Conservation (phyloP, 2,888 invertebrate species). For the Theretra japonica region DNA sequence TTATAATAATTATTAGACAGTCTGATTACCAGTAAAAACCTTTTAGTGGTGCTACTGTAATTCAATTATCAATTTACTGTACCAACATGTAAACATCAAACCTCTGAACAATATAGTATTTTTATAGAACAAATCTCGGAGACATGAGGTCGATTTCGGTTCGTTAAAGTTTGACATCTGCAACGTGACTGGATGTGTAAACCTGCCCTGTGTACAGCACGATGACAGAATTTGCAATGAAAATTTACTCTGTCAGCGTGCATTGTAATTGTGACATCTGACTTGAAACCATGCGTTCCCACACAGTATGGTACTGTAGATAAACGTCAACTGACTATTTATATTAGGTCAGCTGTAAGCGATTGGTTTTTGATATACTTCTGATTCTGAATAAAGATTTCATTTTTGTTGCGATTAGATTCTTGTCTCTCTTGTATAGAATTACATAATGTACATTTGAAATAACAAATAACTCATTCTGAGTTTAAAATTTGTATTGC, state of each 20-base stretch:
- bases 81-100: neutral
- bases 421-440: no score
- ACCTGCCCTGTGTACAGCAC: conserved; percentile 66
- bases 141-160: conserved; percentile 75
- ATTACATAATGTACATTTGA: no score
- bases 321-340: neutral
- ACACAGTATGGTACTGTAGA: conserved; percentile 20
- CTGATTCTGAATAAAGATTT: no score
- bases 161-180: conserved; percentile 83
- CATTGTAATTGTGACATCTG: conserved; percentile 74
- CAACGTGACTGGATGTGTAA: conserved; percentile 77
- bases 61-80: neutral
- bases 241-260: conserved; percentile 77
- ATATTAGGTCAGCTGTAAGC: neutral
- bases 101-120: conserved; percentile 9
- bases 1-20: no score
- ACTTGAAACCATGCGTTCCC: conserved; percentile 55
- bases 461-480: no score
- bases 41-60: no score
- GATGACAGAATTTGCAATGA: conserved; percentile 81
- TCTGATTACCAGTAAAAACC: no score
- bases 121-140: conserved; percentile 35
- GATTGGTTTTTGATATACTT: neutral
- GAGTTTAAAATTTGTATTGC: no score
- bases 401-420: no score